Base-by-base conservation (phyloP, 2,113 vertebrate genomes). In the Dasyprocta punctata region DNA sequence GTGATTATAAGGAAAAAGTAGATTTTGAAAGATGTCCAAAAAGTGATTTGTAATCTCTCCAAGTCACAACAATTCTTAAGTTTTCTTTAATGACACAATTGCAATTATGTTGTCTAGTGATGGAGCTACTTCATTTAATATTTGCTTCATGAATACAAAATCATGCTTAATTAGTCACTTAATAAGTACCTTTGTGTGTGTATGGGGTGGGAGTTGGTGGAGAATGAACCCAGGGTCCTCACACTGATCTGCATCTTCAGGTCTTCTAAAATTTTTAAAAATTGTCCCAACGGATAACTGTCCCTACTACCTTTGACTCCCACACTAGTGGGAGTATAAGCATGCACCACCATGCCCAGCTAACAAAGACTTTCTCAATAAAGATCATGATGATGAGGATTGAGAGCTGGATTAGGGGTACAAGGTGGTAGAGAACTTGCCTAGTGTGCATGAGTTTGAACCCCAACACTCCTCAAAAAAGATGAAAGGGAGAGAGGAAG, bases 121-220 rank as follows among this genome's bases (percentile, higher is more conserved):
- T 77, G 33, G 14, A 78, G 20, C 6, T 61, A 33, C 4, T 0
- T 17, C 36, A 67, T 85, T 69, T 36, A 75, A 73, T 89, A 71
- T 82, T 95, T 86, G 19, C 16, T 90, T 95, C 11, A 85, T 85
- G 67, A 89, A 49, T 86, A 77, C 36, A 89, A 67, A 86, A 6
- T 5, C 5, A 93, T 60, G 58, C 33, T 93, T 19, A 63, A 41
- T 86, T 73, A 85, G 20, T 71, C 69, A 33, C 56, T 88, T 71
- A 81, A 11, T 87, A 92, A 97, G 7, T 92, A 36, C 16, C 38
- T 73, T 22, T 49, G 73, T 77, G 22, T 77, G 41, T 47, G 24
- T 77, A 26, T 36, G 26, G 22, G 4, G 38, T n/a, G n/a, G n/a
- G n/a, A n/a, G 24, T 11, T 28, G 24, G 11, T 75, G 41, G 73